Conservation (phyloP, 2,113 vertebrate species). For the Oplegnathus fasciatus region DNA sequence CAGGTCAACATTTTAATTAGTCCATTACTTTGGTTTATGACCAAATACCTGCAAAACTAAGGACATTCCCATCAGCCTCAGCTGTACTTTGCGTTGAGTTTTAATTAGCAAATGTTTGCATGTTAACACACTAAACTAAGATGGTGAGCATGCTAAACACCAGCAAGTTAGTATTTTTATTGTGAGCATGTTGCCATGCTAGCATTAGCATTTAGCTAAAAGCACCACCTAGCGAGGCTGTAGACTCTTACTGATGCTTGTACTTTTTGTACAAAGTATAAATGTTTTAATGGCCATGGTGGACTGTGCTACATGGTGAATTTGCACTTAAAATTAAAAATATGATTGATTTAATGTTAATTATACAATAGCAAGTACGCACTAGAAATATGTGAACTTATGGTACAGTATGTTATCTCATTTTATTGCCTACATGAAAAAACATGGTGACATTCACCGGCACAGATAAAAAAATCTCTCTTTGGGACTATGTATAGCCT, state of each 20-base stretch:
- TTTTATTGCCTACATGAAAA: slow-evolving; percentile 1
- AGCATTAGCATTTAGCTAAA: too few species aligned
- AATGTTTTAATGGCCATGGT: not conserved
- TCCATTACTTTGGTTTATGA: too few species aligned
- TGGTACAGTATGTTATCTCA: not conserved
- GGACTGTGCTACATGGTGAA: not conserved
- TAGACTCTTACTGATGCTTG: not conserved
- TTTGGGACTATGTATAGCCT: slow-evolving; percentile 26
- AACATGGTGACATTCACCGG: slow-evolving; percentile 1
- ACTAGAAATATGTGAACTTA: not conserved
- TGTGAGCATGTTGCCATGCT: not conserved
- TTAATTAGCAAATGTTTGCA: not conserved
- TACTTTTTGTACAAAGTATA: not conserved
- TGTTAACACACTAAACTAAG: not conserved
- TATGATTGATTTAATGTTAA: not conserved
- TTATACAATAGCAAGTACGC: not conserved
- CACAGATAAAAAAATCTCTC: slow-evolving; percentile 7
- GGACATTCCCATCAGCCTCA: not conserved
- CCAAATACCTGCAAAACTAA: not conserved
- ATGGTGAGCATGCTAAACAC: not conserved
- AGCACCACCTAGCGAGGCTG: too few species aligned
- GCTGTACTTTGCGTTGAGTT: not conserved
- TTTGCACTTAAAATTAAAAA: not conserved
- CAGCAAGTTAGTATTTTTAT: not conserved
- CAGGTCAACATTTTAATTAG: too few species aligned